Evolutionary conservation across 1,140 invertebrate species (phyloP).

Genomic region (Drosophila kurseongensis): DNA sequence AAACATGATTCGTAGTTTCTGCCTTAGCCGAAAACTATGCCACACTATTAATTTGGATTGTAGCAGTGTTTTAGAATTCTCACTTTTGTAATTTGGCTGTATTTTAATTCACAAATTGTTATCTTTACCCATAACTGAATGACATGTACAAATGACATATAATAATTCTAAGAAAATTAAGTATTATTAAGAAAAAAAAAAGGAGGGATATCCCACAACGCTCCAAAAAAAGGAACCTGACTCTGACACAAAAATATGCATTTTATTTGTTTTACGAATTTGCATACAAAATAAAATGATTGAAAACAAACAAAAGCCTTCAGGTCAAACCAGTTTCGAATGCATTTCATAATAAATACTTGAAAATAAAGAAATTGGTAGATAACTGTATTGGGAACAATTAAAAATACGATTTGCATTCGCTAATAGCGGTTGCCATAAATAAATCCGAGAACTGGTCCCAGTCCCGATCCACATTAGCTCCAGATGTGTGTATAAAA

Average conservation of each 20-base stretch:
- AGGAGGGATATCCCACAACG: not conserved
- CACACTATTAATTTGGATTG: no score
- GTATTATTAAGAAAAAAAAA: not conserved
- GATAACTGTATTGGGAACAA: constrained; percentile 19
- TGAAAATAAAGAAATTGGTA: not conserved
- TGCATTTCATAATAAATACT: not conserved
- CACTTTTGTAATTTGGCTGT: no score
- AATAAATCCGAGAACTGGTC: constrained; percentile 17
- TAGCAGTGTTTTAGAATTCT: no score
- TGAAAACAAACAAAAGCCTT: not conserved
- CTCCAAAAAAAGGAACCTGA: not conserved
- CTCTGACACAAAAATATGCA: not conserved
- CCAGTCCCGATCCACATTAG: not conserved
- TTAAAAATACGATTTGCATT: constrained; percentile 26
- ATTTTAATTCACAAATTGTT: no score
- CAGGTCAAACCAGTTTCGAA: constrained; percentile 12
- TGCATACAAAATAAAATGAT: constrained; percentile 7
- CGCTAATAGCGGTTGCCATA: not conserved
- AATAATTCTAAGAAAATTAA: no score
- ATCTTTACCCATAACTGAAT: no score
- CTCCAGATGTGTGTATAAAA: constrained; percentile 42
- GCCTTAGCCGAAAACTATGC: not conserved
- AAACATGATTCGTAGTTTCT: not conserved
- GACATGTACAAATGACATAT: no score
- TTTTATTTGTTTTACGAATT: constrained; percentile 23